A percentile compares a stretch with the other conserved stretches of the same genome.
Conservation (phyloP, 2,113 vertebrate species). For the Anhinga rufa region DNA sequence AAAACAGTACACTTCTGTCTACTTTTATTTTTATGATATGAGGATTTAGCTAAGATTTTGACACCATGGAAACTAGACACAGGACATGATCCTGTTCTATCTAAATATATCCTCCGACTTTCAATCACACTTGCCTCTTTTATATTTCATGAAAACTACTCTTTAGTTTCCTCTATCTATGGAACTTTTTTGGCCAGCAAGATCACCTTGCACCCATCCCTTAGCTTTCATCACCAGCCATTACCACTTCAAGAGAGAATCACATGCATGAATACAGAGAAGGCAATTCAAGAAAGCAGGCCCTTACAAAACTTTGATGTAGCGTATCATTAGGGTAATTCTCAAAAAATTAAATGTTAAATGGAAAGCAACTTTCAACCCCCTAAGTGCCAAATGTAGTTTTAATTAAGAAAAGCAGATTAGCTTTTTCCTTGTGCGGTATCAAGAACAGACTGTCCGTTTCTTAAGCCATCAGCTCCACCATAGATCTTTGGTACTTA, state of each 20-base stretch:
- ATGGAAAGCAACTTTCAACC: background rate
- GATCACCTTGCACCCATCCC: background rate
- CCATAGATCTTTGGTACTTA: background rate
- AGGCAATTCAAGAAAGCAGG: background rate
- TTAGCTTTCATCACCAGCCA: conserved; percentile 19
- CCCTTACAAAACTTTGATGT: background rate
- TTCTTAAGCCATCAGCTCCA: background rate
- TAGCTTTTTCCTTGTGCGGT: background rate
- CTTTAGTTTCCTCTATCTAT: conserved; percentile 15
- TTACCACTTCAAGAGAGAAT: conserved; percentile 20
- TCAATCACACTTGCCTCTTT: conserved; percentile 38
- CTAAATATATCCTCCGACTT: conserved; percentile 55
- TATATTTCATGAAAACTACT: conserved; percentile 22
- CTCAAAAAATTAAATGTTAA: background rate
- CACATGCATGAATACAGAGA: background rate
- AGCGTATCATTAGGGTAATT: background rate
- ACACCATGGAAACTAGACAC: conserved; percentile 65
- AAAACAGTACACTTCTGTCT: conserved; percentile 40
- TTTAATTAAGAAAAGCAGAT: background rate
- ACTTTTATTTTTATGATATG: background rate
- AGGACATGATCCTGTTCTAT: conserved; percentile 38
- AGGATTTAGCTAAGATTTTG: conserved; percentile 62
- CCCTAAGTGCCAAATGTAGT: background rate
- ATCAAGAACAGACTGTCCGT: background rate
- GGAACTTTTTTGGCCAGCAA: conserved; percentile 5